A percentile compares a stretch with the other conserved stretches of the same genome.
Evolutionary conservation across 1,140 invertebrate species (phyloP).

Genomic region (Mactra quadrangularis): DNA sequence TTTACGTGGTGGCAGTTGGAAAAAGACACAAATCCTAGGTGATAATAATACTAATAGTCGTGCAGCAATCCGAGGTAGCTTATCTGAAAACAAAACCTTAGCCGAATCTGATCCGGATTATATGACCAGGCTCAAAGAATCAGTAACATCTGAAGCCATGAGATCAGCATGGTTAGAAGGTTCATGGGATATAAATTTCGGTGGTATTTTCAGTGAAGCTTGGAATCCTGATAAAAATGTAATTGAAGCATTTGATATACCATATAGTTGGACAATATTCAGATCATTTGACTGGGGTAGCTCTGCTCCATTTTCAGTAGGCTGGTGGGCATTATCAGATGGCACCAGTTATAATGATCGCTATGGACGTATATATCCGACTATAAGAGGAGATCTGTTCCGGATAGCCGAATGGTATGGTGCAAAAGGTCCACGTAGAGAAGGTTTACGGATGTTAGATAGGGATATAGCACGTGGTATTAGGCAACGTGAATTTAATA

Average conservation of each 20-base stretch:
- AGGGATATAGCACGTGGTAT: neutral
- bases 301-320: neutral
- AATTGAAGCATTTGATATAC: neutral
- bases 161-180: neutral
- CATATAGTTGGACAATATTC: neutral
- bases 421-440: neutral
- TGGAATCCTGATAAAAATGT: neutral
- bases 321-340: neutral
- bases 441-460: neutral
- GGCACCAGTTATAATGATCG: neutral
- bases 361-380: neutral
- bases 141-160: neutral
- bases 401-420: neutral
- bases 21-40: neutral
- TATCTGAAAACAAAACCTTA: neutral
- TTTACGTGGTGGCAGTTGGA: neutral
- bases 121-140: neutral
- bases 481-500: neutral
- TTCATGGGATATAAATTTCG: neutral
- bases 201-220: neutral
- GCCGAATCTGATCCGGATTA: neutral
- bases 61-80: neutral
- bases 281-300: neutral
- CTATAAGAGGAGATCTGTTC: neutral
- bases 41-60: neutral